Conservation (phyloP, 53 echinoderm and acorn worm genomes). For the Stichopus horrens region DNA sequence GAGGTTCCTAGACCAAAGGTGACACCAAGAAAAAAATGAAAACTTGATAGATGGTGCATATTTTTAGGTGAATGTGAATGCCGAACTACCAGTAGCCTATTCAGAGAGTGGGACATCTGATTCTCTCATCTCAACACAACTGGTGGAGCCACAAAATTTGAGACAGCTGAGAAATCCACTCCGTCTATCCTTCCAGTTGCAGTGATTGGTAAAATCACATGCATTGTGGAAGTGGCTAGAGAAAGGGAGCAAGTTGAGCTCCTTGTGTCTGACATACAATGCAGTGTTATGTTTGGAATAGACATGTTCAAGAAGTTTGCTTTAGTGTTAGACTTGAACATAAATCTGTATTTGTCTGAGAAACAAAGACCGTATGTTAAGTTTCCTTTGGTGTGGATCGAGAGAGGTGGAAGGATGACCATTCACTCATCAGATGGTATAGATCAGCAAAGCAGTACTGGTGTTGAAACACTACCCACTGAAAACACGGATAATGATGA, state of each 20-base stretch:
- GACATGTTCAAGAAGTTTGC: neutral
- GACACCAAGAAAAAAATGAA: neutral
- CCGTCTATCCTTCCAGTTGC: neutral
- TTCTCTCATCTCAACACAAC: neutral
- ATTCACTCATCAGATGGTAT: no score
- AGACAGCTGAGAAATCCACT: neutral
- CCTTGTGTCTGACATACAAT: neutral
- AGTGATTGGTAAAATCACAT: slow-evolving; percentile 14
- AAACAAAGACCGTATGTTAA: neutral
- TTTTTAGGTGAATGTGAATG: neutral
- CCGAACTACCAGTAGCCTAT: neutral
- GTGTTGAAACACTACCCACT: no score
- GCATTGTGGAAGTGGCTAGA: slow-evolving; percentile 10
- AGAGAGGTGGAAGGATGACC: neutral
- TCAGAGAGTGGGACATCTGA: slow-evolving; percentile 1
- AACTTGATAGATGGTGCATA: slow-evolving; percentile 11
- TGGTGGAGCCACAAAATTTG: neutral
- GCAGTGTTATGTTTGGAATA: neutral
- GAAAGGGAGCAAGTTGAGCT: slow-evolving; percentile 19
- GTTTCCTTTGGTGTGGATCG: slow-evolving; percentile 30
- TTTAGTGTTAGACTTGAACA: neutral
- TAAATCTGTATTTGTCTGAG: slow-evolving; percentile 16
- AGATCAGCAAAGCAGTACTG: no score
- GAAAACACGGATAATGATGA: no score
- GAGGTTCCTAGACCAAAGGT: neutral